Base-by-base conservation (phyloP, 2,113 vertebrate species). In the Loxodonta africana region DNA sequence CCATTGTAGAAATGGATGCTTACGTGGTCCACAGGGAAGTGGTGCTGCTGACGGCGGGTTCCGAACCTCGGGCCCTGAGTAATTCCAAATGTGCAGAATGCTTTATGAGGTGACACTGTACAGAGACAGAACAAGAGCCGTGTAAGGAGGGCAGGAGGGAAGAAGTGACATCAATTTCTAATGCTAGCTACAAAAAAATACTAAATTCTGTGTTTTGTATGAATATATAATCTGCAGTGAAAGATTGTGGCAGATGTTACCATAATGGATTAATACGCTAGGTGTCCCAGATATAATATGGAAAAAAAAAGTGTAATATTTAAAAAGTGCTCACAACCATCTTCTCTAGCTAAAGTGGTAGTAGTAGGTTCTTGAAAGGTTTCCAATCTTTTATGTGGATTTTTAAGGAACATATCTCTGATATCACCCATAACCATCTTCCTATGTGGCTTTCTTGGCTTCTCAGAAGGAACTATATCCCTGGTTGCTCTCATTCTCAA, bases 1-100 rank as follows among this genome's bases (percentile, higher is more conserved):
- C 44, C 18, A 9, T 9, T 6, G 15, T 15, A 53, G 20, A 82
- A 18, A 21, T 0, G 0, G n/a, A n/a, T n/a, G 18, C 5, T 15
- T 1, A 44, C 2, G 7, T 2, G 0, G 0, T 63, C n/a, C 23
- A 7, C 5, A n/a, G 33, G 30, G 21, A 14, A 57, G 12, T 26
- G 26, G 18, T 46, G 1, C 28, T 62, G 21, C 57, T 28, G 48
- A n/a, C 9, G 18, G 21, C 0, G 1, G 26, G 3, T 37, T 20
- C 78, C 10, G 11, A 17, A 12, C 6, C 0, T 10, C 6, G 23
- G 18, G 6, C 41, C 17, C 51, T 4, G n/a, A 41, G 1, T 10
- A 10, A 83, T 63, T 78, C 28, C 3, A 46, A 63, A 78, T 4
- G 18, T 37, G 33, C 28, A 74, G 28, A 46, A 65, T 18, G 6